A percentile compares a stretch with the other conserved stretches of the same genome.
Evolutionary conservation across 2,888 invertebrate genomes (phyloP).

Genomic region (Scaptomyza parva): DNA sequence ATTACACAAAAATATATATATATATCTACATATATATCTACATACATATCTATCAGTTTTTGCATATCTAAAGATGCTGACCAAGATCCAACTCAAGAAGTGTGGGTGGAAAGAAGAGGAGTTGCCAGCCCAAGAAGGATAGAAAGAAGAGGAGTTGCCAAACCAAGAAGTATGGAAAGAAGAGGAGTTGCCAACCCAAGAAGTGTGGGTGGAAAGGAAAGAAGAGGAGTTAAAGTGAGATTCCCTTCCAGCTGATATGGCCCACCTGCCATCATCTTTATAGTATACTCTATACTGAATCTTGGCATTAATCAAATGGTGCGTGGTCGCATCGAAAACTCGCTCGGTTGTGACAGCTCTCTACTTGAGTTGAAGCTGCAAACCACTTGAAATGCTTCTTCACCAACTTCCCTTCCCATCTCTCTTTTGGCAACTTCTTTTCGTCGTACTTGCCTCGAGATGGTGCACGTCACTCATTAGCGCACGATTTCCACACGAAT

Average conservation of each 20-base stretch:
- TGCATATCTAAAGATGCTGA: slow-evolving; percentile 35
- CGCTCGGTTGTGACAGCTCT: slow-evolving; percentile 41
- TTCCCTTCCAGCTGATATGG: slow-evolving; percentile 20
- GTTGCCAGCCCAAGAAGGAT: too few relatives aligned
- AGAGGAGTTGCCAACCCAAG: neutral
- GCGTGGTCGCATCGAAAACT: slow-evolving; percentile 69
- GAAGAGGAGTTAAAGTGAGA: too few relatives aligned
- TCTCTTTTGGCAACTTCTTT: slow-evolving; percentile 14
- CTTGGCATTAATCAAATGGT: slow-evolving; percentile 67
- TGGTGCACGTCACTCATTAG: slow-evolving; percentile 68
- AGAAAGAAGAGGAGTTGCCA: too few relatives aligned
- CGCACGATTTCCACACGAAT: slow-evolving; percentile 78
- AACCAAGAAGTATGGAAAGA: too few relatives aligned
- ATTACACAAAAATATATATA: slow-evolving; percentile 46
- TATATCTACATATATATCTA: slow-evolving; percentile 17
- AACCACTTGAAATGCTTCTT: slow-evolving; percentile 3
- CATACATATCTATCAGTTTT: slow-evolving; percentile 11
- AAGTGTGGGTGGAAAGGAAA: neutral
- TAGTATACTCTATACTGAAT: slow-evolving; percentile 11
- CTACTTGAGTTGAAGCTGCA: slow-evolving; percentile 20
- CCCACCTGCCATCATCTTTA: slow-evolving; percentile 36
- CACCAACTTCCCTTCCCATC: neutral
- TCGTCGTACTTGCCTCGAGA: neutral
- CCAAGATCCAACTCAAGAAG: slow-evolving; percentile 4
- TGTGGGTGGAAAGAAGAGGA: neutral